Percentiles rank a stretch among this genome's conserved stretches.
phyloP scores from a whole-genome alignment of 1,140 invertebrate genomes.

The Ceratosolen solmsi region DNA sequence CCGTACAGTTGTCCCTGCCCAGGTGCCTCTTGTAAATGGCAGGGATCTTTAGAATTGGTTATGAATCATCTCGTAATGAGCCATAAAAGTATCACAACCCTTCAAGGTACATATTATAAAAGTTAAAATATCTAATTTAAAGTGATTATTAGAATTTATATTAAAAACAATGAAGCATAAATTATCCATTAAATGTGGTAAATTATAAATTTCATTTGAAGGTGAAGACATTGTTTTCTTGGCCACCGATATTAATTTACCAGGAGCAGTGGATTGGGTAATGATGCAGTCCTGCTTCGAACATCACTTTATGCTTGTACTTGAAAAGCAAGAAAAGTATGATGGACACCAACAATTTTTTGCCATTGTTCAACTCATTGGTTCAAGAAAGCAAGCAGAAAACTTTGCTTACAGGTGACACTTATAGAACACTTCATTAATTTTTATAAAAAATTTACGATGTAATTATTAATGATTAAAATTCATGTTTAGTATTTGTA shows the following conservation, averaged over 20 bases:
- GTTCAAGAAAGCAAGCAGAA: constrained; percentile 98
- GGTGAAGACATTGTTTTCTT: constrained; percentile 99
- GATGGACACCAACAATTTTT: constrained; percentile 99
- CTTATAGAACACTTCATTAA: constrained; percentile 11
- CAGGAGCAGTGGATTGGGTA: constrained; percentile 99
- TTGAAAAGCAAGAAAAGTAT: constrained; percentile 99
- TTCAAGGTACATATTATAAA: constrained; percentile 78
- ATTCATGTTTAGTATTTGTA: too few relatives aligned
- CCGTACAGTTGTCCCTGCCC: constrained; percentile 98
- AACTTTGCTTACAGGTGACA: constrained; percentile 95
- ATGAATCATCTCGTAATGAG: constrained; percentile 98
- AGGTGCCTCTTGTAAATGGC: constrained; percentile 99
- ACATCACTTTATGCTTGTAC: constrained; percentile 98
- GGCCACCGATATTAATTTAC: constrained; percentile 99
- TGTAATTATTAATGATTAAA: too few relatives aligned
- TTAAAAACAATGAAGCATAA: background rate
- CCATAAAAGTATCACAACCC: constrained; percentile 99
- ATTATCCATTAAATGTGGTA: background rate
- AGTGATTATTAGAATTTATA: too few relatives aligned
- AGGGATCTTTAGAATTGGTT: constrained; percentile 94
- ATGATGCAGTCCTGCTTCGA: constrained; percentile 99
- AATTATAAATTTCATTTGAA: constrained; percentile 52
- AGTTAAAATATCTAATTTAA: too few relatives aligned
- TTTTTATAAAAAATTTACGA: background rate
- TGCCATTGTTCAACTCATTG: constrained; percentile 99